A percentile compares a stretch with the other conserved stretches of the same genome.
phyloP scores from a whole-genome alignment of 2,797 vertebrate species.

The Pristis pectinata region DNA sequence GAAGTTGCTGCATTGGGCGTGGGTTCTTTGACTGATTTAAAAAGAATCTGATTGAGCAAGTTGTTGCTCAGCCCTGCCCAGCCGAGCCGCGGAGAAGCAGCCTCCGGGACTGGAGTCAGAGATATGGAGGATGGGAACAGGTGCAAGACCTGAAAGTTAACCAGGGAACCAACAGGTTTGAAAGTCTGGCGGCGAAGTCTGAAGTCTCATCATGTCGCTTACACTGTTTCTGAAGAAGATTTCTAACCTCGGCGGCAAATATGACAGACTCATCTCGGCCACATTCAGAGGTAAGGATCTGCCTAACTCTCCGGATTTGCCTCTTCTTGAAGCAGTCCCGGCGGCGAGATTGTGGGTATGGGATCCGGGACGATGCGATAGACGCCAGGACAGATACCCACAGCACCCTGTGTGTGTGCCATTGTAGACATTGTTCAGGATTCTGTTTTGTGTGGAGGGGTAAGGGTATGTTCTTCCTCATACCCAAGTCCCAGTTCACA shows the following conservation, averaged over 20 bases:
- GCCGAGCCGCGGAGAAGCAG: too few relatives aligned
- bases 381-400: neutral
- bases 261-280: slow-evolving; percentile 73
- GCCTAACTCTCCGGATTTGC: fast-evolving
- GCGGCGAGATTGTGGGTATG: neutral
- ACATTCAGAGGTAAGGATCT: slow-evolving; percentile 65
- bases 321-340: neutral
- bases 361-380: neutral
- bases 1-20: neutral
- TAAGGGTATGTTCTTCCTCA: too few relatives aligned
- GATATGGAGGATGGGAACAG: neutral
- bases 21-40: neutral
- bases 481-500: too few relatives aligned
- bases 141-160: too few relatives aligned
- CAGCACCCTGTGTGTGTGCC: too few relatives aligned
- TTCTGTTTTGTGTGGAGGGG: too few relatives aligned
- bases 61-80: neutral
- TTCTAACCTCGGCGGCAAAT: slow-evolving; percentile 67
- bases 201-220: slow-evolving; percentile 66
- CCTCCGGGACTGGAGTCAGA: too few relatives aligned
- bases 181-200: neutral
- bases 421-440: too few relatives aligned
- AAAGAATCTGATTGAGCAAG: slow-evolving; percentile 11
- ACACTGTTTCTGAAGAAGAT: slow-evolving; percentile 64
- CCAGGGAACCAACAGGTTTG: neutral